Percentiles rank a stretch among this genome's conserved stretches.
phyloP scores from a whole-genome alignment of 2,888 invertebrate species.

The Chymomyza fuscimana region DNA sequence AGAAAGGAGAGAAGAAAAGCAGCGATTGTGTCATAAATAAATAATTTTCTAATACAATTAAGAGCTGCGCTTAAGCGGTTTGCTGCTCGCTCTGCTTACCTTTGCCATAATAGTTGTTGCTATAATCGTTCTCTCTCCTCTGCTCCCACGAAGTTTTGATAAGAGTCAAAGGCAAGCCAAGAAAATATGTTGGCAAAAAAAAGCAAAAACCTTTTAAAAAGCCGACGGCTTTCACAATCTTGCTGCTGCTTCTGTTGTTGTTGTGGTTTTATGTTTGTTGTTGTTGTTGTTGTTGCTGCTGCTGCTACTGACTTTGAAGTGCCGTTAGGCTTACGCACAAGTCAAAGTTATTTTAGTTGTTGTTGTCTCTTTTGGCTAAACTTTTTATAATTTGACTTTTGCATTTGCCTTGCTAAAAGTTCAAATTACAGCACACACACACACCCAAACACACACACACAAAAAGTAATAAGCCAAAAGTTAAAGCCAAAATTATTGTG shows the following conservation, averaged over 20 bases:
- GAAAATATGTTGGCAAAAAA: background rate
- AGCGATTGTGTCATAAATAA: conserved; percentile 48
- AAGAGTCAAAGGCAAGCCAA: background rate
- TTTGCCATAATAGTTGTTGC: conserved; percentile 61
- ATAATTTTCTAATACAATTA: conserved; percentile 65
- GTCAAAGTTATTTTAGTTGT: conserved; percentile 6
- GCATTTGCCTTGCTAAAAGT: background rate
- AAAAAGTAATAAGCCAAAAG: background rate
- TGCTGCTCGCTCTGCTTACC: conserved; percentile 46
- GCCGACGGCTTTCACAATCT: background rate
- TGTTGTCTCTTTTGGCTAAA: background rate
- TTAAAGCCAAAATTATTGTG: background rate
- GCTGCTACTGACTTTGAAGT: conserved; percentile 25
- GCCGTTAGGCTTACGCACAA: conserved; percentile 29
- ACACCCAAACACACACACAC: background rate
- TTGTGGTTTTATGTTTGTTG: background rate
- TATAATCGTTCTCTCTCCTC: too few relatives aligned
- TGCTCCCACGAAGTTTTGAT: background rate
- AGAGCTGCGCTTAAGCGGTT: conserved; percentile 38
- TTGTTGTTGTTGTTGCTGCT: conserved; percentile 20
- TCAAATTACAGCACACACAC: background rate
- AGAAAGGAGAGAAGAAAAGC: conserved; percentile 8
- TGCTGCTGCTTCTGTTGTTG: background rate
- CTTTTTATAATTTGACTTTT: background rate
- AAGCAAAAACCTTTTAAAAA: background rate